A percentile compares a stretch with the other conserved stretches of the same genome.
phyloP scores from a whole-genome alignment of 1,140 invertebrate species.

The Patella vulgata region DNA sequence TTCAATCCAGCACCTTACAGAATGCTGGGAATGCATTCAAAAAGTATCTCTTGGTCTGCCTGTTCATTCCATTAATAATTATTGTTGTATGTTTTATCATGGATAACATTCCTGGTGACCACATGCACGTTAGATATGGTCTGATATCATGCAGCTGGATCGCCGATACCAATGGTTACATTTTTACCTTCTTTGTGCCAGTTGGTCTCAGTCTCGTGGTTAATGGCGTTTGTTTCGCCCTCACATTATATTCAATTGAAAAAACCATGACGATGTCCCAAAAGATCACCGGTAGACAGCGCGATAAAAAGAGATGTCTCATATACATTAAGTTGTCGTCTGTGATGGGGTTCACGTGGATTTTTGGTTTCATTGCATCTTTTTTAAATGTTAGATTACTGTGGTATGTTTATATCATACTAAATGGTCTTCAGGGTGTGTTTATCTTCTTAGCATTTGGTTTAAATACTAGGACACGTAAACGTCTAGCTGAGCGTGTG shows the following conservation, averaged over 20 bases:
- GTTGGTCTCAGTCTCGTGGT: conserved; percentile 67
- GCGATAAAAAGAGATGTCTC: conserved; percentile 57
- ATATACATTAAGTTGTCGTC: conserved; percentile 69
- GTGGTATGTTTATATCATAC: conserved; percentile 63
- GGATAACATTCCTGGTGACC: too few relatives aligned
- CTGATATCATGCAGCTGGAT: conserved; percentile 11
- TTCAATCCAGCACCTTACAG: not conserved
- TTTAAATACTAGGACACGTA: conserved; percentile 6
- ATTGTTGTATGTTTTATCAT: too few relatives aligned
- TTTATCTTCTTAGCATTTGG: conserved; percentile 42
- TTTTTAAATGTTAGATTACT: conserved; percentile 37
- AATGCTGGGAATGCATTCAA: too few relatives aligned
- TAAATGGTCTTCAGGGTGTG: conserved; percentile 66
- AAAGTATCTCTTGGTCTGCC: too few relatives aligned
- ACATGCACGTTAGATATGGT: too few relatives aligned
- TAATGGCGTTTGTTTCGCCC: conserved; percentile 70
- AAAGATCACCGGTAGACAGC: conserved; percentile 19
- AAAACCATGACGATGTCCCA: conserved; percentile 13
- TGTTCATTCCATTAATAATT: too few relatives aligned
- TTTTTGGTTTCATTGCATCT: conserved; percentile 66
- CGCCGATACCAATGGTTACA: conserved; percentile 65
- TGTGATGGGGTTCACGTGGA: conserved; percentile 70
- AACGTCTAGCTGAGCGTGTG: too few relatives aligned
- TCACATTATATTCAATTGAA: conserved; percentile 57
- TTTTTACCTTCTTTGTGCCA: conserved; percentile 71